Conservation (phyloP, 2,113 vertebrate genomes). For the Eudorcas thomsonii region DNA sequence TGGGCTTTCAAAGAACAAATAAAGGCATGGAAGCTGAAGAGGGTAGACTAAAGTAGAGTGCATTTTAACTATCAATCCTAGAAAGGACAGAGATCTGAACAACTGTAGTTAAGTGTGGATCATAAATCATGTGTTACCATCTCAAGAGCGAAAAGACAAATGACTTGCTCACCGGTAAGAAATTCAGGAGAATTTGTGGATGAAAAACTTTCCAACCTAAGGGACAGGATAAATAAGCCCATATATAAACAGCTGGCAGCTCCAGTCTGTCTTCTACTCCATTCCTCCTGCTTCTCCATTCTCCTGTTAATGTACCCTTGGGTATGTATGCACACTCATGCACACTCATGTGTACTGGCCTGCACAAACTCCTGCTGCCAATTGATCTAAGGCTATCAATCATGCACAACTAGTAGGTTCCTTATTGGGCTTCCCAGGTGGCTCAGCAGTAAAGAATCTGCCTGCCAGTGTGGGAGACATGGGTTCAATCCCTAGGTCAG, state of each 20-base stretch:
- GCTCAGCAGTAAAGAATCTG: not conserved
- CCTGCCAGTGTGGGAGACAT: not conserved
- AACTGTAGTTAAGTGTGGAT: slow-evolving; percentile 28
- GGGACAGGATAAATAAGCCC: not conserved
- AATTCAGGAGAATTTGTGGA: slow-evolving; percentile 51
- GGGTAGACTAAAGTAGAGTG: not conserved
- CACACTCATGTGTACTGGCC: not conserved
- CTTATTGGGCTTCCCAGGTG: not conserved
- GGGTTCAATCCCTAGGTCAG: not conserved
- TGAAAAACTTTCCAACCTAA: slow-evolving; percentile 17
- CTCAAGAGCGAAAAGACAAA: slow-evolving; percentile 40
- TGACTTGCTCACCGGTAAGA: not conserved
- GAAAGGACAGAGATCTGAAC: slow-evolving; percentile 32
- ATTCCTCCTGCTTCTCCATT: not conserved
- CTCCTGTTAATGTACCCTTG: accelerated
- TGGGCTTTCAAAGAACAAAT: slow-evolving; percentile 53
- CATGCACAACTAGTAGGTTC: not conserved
- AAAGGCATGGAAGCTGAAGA: slow-evolving; percentile 9
- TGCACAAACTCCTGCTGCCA: not conserved
- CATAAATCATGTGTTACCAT: slow-evolving; percentile 43
- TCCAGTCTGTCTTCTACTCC: not conserved
- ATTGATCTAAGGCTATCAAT: not conserved
- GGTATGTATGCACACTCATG: not conserved
- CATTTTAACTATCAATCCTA: not conserved
- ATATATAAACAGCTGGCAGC: not conserved